phyloP scores from a whole-genome alignment of 2,113 vertebrate species.

The Rissa tridactyla region DNA sequence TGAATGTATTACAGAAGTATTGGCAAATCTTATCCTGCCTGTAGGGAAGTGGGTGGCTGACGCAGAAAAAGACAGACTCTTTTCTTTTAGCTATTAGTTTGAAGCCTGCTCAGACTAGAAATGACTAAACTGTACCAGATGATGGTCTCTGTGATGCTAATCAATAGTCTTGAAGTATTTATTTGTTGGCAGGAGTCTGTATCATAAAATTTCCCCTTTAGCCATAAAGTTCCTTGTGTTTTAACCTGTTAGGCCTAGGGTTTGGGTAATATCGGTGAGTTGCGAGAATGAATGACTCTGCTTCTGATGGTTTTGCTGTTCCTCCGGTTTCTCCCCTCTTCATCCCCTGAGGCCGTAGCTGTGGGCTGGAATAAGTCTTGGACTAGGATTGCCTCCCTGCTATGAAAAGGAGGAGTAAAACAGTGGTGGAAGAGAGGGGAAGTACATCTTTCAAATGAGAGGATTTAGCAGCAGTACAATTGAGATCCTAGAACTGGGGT shows the following conservation, averaged over 20 bases:
- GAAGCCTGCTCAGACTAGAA: background rate
- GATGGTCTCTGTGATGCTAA: background rate
- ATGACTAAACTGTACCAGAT: background rate
- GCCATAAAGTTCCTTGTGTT: background rate
- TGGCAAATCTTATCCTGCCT: background rate
- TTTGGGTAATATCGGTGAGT: background rate
- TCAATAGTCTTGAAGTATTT: background rate
- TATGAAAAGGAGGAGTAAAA: background rate
- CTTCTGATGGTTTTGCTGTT: background rate
- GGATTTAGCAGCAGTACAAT: background rate
- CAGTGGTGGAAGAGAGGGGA: background rate
- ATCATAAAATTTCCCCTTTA: background rate
- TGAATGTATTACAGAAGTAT: background rate
- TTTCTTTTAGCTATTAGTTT: background rate
- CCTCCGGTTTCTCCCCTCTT: background rate
- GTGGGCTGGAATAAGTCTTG: background rate
- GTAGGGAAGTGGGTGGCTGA: background rate
- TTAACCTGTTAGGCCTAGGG: background rate
- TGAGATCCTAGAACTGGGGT: background rate
- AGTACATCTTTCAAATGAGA: background rate
- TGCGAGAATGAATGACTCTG: background rate
- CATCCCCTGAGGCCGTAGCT: background rate
- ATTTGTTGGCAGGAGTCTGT: background rate
- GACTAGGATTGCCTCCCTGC: background rate
- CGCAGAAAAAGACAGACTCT: background rate